These are phyloP conservation scores for Aphis gossypii DNA, from an alignment of 1,140 invertebrate genomes.

Conservation along the genomic window DNA sequence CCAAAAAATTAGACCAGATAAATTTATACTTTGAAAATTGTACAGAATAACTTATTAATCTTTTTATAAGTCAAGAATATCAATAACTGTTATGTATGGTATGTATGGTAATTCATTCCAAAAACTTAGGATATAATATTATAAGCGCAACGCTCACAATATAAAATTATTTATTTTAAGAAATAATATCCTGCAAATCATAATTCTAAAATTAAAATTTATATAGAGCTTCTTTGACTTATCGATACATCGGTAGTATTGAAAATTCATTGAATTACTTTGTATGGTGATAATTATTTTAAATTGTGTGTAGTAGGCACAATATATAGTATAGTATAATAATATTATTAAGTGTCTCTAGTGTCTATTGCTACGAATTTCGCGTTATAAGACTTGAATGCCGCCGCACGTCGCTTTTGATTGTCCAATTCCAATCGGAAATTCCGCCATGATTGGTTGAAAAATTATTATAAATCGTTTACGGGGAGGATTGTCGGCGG, in stretches of 20 bases:
- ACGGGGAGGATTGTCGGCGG: background rate
- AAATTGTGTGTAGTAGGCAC: no score
- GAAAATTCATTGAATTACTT: background rate
- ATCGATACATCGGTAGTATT: background rate
- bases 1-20: background rate
- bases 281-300: background rate
- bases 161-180: background rate
- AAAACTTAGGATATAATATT: background rate
- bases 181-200: background rate
- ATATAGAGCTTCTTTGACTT: background rate
- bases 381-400: background rate
- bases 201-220: background rate
- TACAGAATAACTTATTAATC: background rate
- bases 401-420: background rate
- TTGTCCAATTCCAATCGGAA: background rate
- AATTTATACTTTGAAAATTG: background rate
- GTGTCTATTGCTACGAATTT: background rate
- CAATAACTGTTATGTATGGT: background rate
- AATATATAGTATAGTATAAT: no score
- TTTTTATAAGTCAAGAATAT: background rate
- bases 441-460: background rate
- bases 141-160: background rate
- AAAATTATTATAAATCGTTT: constrained; percentile 28
- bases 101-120: background rate
- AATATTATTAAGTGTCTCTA: no score